phyloP scores from a whole-genome alignment of 2,113 vertebrate species.

The Sorex fumeus region DNA sequence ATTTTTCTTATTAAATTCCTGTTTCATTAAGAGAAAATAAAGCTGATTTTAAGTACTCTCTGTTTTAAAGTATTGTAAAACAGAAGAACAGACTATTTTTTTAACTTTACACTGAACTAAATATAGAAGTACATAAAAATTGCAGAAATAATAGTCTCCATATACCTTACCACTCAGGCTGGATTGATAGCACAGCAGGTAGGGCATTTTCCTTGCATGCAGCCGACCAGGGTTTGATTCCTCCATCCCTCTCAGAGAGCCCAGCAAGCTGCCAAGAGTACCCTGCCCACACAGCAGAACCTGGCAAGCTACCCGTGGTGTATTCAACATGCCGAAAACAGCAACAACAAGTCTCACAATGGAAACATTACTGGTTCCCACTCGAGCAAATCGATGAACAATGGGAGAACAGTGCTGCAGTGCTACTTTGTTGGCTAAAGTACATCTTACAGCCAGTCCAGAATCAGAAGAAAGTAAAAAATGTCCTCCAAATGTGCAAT shows the following conservation, averaged over 20 bases:
- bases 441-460: background rate
- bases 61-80: slow-evolving; percentile 19
- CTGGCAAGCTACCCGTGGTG: too few relatives aligned
- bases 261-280: too few relatives aligned
- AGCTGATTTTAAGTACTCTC: background rate
- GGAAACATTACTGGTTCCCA: too few relatives aligned
- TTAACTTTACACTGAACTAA: slow-evolving; percentile 1
- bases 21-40: background rate
- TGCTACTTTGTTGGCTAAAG: background rate
- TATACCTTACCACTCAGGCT: background rate
- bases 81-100: background rate
- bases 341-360: too few relatives aligned
- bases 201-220: too few relatives aligned
- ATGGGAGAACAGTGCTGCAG: too few relatives aligned
- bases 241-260: too few relatives aligned
- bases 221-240: too few relatives aligned
- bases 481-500: background rate
- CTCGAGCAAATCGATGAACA: too few relatives aligned
- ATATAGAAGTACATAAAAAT: slow-evolving; percentile 10
- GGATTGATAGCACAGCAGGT: too few relatives aligned
- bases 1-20: slow-evolving; percentile 6
- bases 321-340: too few relatives aligned
- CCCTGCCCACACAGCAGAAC: too few relatives aligned
- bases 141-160: background rate
- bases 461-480: background rate